Percentiles rank a stretch among this genome's conserved stretches.
Evolutionary conservation across 2,797 vertebrate species (phyloP).

Genomic region (Neostethus bicornis): DNA sequence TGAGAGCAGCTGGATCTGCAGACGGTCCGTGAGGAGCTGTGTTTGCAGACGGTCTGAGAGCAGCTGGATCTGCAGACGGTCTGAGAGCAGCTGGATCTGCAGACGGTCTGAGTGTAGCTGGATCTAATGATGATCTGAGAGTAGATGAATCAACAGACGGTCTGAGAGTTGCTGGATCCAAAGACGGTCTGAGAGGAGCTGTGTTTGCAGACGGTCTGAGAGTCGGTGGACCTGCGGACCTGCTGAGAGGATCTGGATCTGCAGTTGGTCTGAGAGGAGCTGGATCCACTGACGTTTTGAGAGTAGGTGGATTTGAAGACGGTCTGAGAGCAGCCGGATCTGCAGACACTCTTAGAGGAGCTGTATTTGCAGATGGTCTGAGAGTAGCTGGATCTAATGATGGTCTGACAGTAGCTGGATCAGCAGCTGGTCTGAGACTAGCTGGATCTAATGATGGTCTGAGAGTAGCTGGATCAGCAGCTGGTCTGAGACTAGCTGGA

Average conservation of each 20-base stretch:
- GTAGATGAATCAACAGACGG: conserved; percentile 23
- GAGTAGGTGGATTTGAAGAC: no score
- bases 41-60: conserved; percentile 30
- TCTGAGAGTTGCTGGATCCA: conserved; percentile 24
- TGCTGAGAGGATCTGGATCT: conserved; percentile 21
- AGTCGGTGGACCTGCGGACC: conserved; percentile 23
- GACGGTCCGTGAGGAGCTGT: conserved; percentile 32
- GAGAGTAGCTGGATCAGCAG: no score
- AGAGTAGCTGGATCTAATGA: no score
- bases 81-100: conserved; percentile 24
- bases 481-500: no score
- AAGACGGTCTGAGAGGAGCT: conserved; percentile 31
- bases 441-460: no score
- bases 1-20: conserved; percentile 25
- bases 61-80: conserved; percentile 26
- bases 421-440: no score
- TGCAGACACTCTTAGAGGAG: no score
- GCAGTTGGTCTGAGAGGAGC: conserved; percentile 32
- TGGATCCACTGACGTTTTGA: conserved; percentile 34
- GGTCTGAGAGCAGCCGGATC: no score
- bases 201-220: conserved; percentile 34
- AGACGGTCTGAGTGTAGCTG: conserved; percentile 34
- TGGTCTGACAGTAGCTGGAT: no score
- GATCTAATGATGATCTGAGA: conserved; percentile 30
- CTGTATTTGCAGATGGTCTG: no score